Percentiles rank a stretch among this genome's conserved stretches.
phyloP scores from a whole-genome alignment of 2,797 vertebrate species.

The Microcaecilia unicolor region DNA sequence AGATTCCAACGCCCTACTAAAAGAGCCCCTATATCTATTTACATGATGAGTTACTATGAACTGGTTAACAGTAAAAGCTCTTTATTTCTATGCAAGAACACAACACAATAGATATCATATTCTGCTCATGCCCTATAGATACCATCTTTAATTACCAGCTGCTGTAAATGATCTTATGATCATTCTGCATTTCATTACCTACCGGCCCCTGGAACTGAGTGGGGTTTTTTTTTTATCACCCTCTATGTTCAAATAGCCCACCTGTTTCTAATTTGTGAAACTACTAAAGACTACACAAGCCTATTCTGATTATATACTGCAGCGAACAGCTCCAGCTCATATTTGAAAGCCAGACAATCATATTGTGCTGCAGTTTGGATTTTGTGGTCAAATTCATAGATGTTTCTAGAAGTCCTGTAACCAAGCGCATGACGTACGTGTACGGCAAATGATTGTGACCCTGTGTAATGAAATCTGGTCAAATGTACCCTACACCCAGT shows the following conservation, averaged over 20 bases:
- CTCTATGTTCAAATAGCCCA: slow-evolving; percentile 38
- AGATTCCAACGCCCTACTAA: no score
- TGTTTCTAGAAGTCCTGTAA: no score
- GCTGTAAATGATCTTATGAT: slow-evolving; percentile 40
- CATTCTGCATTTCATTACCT: slow-evolving; percentile 23
- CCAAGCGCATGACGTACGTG: no score
- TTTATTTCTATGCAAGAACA: slow-evolving; percentile 14
- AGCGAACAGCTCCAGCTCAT: slow-evolving; percentile 5
- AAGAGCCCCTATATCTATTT: no score
- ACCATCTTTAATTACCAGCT: slow-evolving; percentile 44
- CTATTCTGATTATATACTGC: slow-evolving; percentile 5
- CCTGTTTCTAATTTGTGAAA: slow-evolving; percentile 46
- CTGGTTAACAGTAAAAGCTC: slow-evolving; percentile 7
- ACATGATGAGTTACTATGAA: no score
- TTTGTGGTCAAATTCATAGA: no score
- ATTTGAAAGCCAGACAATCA: background rate
- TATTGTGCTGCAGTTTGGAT: no score
- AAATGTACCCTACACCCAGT: no score
- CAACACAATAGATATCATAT: slow-evolving; percentile 6
- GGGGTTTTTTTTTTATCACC: slow-evolving; percentile 32
- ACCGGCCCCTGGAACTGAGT: slow-evolving; percentile 17
- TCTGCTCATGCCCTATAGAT: slow-evolving; percentile 18
- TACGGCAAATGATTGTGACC: no score
- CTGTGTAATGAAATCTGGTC: no score
- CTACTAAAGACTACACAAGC: slow-evolving; percentile 18